Percentiles rank a stretch among this genome's conserved stretches.
These are phyloP conservation scores for Mus spretus DNA, from an alignment of 2,797 vertebrate species.

Conservation along the genomic window DNA sequence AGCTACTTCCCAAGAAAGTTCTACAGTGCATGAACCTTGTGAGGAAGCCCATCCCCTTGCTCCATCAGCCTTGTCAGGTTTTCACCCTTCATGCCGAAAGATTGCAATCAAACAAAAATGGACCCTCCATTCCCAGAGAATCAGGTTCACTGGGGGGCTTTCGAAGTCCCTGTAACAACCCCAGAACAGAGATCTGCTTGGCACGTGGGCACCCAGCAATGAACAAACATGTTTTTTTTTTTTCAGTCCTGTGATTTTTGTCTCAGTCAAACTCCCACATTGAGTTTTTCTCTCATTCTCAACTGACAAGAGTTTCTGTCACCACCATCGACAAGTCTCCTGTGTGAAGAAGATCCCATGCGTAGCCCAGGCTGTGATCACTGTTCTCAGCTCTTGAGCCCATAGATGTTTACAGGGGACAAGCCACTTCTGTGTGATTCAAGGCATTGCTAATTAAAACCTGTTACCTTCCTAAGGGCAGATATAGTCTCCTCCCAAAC, in stretches of 20 bases:
- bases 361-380: neutral
- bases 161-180: conserved; percentile 36
- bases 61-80: neutral
- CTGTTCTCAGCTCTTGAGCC: conserved; percentile 4
- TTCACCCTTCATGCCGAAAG: conserved; percentile 35
- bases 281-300: conserved; percentile 39
- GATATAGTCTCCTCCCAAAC: conserved; percentile 75
- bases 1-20: conserved; percentile 19
- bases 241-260: conserved; percentile 37
- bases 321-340: conserved; percentile 16
- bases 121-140: neutral
- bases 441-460: conserved; percentile 80
- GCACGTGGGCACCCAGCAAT: neutral
- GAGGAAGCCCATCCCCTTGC: neutral
- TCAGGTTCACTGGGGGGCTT: neutral
- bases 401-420: conserved; percentile 76
- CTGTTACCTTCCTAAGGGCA: conserved; percentile 78
- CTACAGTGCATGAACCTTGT: neutral
- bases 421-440: conserved; percentile 74
- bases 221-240: neutral
- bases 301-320: neutral
- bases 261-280: conserved; percentile 20
- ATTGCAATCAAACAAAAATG: conserved; percentile 17
- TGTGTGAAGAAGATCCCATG: conserved; percentile 36
- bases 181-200: conserved; percentile 14